Percentiles rank a stretch among this genome's conserved stretches.
These are phyloP conservation scores for Dolomedes plantarius DNA, from an alignment of 2,888 invertebrate species.

Conservation along the genomic window DNA sequence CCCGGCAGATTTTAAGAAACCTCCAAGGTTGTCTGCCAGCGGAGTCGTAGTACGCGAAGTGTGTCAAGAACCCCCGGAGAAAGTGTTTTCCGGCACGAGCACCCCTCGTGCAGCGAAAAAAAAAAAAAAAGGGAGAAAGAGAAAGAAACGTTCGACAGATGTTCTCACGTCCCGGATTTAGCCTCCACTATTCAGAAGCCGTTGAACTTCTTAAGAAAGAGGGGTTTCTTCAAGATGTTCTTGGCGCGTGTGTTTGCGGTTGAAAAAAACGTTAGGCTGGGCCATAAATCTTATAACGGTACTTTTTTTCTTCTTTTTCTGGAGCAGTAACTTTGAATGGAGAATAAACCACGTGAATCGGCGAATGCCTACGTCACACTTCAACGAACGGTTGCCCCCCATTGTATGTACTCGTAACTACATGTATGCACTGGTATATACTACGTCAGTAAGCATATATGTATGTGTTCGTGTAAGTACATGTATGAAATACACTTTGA, in stretches of 20 bases:
- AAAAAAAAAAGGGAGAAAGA: background rate
- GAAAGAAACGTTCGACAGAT: conserved; percentile 55
- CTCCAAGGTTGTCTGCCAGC: background rate
- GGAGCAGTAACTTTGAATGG: background rate
- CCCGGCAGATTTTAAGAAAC: too few relatives aligned
- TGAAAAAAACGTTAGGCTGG: background rate
- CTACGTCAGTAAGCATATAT: too few relatives aligned
- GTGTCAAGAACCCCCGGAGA: conserved; percentile 40
- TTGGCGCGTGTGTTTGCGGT: conserved; percentile 10
- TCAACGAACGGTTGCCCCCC: too few relatives aligned
- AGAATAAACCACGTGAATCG: background rate
- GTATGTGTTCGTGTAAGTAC: too few relatives aligned
- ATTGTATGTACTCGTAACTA: too few relatives aligned
- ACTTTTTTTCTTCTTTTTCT: too few relatives aligned
- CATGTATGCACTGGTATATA: too few relatives aligned
- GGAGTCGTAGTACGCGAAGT: conserved; percentile 38
- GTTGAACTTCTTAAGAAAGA: background rate
- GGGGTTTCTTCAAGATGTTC: conserved; percentile 6
- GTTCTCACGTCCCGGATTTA: conserved; percentile 49
- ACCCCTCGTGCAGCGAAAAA: background rate
- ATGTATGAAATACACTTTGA: too few relatives aligned
- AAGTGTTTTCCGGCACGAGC: conserved; percentile 36
- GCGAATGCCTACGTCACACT: too few relatives aligned
- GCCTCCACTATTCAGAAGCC: background rate
- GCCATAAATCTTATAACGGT: background rate